Conservation (phyloP, 1,140 invertebrate species). For the Drosophila eugracilis region DNA sequence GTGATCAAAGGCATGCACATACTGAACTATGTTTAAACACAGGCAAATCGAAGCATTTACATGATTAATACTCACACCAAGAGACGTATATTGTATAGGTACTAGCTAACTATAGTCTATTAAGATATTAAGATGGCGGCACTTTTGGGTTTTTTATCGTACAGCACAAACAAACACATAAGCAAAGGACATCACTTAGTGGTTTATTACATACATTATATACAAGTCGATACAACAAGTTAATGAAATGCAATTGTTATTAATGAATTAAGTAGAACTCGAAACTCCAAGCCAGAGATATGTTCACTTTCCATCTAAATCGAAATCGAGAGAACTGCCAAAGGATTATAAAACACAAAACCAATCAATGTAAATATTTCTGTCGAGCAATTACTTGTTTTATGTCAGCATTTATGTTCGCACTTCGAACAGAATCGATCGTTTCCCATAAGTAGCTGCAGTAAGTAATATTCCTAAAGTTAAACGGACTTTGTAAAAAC, state of each 20-base stretch:
- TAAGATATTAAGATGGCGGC: slow-evolving; percentile 23
- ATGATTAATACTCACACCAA: slow-evolving; percentile 20
- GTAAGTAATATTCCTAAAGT: slow-evolving; percentile 59
- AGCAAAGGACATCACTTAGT: slow-evolving; percentile 64
- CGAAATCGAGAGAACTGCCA: slow-evolving; percentile 64
- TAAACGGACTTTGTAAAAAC: slow-evolving; percentile 62
- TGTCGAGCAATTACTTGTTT: slow-evolving; percentile 22
- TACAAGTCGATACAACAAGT: slow-evolving; percentile 7
- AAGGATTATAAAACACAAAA: slow-evolving; percentile 49
- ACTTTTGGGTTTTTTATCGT: slow-evolving; percentile 58
- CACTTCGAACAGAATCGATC: slow-evolving; percentile 24
- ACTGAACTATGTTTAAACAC: slow-evolving; percentile 72
- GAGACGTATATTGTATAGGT: slow-evolving; percentile 18
- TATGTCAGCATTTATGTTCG: slow-evolving; percentile 17
- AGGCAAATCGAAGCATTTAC: slow-evolving; percentile 57
- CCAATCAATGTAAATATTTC: slow-evolving; percentile 45
- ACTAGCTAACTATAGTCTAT: slow-evolving; percentile 40
- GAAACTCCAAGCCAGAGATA: slow-evolving; percentile 45
- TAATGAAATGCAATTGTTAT: slow-evolving; percentile 64
- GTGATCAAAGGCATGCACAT: slow-evolving; percentile 78
- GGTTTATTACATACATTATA: slow-evolving; percentile 53
- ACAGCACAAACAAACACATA: slow-evolving; percentile 52
- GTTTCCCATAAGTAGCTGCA: slow-evolving; percentile 44
- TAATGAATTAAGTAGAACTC: slow-evolving; percentile 59
- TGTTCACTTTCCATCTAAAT: slow-evolving; percentile 54